These are phyloP conservation scores for Xestobium rufovillosum DNA, from an alignment of 2,888 invertebrate species.

Conservation along the genomic window DNA sequence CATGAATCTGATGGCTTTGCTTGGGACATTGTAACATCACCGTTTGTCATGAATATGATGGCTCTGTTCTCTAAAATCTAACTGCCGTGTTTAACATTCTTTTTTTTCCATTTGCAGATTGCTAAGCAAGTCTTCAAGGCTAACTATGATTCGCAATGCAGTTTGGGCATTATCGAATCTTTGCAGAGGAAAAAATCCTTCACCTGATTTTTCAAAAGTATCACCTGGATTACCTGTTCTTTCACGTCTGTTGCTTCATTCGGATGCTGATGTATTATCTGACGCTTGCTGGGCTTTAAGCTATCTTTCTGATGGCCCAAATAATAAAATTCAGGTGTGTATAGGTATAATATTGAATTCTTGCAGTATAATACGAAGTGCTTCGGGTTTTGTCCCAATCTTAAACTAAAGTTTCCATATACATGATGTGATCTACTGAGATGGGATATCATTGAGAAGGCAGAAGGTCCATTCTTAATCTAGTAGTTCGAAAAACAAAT, in stretches of 20 bases:
- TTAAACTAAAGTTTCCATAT: no score
- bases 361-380: conserved; percentile 3
- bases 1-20: no score
- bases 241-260: conserved; percentile 77
- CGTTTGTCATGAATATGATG: no score
- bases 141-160: conserved; percentile 92
- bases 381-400: neutral
- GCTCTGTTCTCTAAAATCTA: conserved; percentile 11
- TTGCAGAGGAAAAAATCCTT: conserved; percentile 95
- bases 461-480: no score
- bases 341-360: neutral
- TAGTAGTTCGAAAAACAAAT: no score
- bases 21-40: no score
- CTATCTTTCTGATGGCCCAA: conserved; percentile 92
- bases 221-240: conserved; percentile 77
- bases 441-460: no score
- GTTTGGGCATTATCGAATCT: conserved; percentile 98
- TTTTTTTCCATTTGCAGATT: conserved; percentile 47
- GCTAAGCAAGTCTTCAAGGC: conserved; percentile 68
- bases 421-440: no score
- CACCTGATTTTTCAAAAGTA: conserved; percentile 82
- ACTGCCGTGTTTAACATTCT: conserved; percentile 41
- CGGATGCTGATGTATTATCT: conserved; percentile 81
- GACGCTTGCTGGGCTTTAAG: conserved; percentile 97
- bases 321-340: conserved; percentile 77